Conservation (phyloP, 2,888 invertebrate genomes). For the Agrilus biguttatus region DNA sequence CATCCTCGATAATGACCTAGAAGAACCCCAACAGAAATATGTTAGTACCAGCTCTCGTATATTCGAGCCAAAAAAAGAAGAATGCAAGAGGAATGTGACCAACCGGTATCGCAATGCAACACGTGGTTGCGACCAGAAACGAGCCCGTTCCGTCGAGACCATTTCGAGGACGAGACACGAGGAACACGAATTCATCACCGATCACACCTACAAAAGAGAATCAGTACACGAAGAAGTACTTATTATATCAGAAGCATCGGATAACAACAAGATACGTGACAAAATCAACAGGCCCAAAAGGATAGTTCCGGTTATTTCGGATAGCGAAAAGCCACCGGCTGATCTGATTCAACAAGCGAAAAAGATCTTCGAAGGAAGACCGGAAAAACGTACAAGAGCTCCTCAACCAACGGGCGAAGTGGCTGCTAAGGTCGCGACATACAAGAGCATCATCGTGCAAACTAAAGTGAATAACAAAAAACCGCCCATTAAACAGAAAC, state of each 20-base stretch:
- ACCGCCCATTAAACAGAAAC: slow-evolving; percentile 31
- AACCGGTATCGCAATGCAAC: slow-evolving; percentile 36
- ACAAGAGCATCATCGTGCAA: slow-evolving; percentile 46
- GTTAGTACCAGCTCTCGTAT: slow-evolving; percentile 8
- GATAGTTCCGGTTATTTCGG: slow-evolving; percentile 49
- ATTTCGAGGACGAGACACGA: slow-evolving; percentile 48
- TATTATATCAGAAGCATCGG: slow-evolving; percentile 25
- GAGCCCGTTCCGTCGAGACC: slow-evolving; percentile 77
- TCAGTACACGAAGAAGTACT: slow-evolving; percentile 36
- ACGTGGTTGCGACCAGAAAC: slow-evolving; percentile 52
- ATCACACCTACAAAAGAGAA: slow-evolving; percentile 22
- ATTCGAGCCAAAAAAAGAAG: slow-evolving; percentile 18
- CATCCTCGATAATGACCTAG: slow-evolving; percentile 53
- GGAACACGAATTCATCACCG: slow-evolving; percentile 9
- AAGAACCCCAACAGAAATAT: slow-evolving; percentile 16
- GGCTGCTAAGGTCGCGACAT: slow-evolving; percentile 48
- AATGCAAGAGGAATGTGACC: slow-evolving; percentile 16
- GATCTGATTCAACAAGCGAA: slow-evolving; percentile 80
- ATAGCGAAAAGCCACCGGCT: slow-evolving; percentile 71
- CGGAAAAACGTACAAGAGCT: slow-evolving; percentile 37
- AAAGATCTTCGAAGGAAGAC: slow-evolving; percentile 64
- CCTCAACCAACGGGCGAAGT: slow-evolving; percentile 44
- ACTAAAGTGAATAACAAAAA: slow-evolving; percentile 28
- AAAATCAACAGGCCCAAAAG: slow-evolving; percentile 39
- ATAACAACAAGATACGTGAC: slow-evolving; percentile 10